Conservation (phyloP, 2,113 vertebrate genomes). For the Neotragus pygmaeus region DNA sequence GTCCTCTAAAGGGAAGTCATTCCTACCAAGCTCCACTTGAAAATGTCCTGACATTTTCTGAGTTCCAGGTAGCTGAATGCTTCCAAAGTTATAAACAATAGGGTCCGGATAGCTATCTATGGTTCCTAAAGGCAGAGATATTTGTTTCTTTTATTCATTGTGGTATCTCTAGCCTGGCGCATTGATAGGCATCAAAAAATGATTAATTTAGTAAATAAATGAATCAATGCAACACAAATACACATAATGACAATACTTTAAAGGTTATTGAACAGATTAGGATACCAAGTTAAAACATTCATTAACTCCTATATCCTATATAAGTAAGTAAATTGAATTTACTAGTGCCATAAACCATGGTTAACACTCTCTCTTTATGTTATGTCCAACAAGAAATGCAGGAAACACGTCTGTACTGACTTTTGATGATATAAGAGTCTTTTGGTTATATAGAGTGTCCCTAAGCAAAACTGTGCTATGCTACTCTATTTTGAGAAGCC, state of each 20-base stretch:
- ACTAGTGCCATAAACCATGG: not conserved
- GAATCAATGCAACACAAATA: not conserved
- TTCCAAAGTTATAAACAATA: not conserved
- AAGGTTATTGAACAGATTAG: not conserved
- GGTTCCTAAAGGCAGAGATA: not conserved
- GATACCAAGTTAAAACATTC: not conserved
- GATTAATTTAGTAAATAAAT: not conserved
- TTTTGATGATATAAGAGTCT: not conserved
- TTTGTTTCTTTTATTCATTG: not conserved
- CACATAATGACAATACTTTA: not conserved
- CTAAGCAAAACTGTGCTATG: not conserved
- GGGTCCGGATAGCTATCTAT: not conserved
- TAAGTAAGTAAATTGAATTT: not conserved
- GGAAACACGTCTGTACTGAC: not conserved
- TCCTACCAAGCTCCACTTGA: not conserved
- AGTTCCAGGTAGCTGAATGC: not conserved
- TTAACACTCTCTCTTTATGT: not conserved
- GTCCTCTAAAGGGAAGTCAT: not conserved
- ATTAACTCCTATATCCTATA: not conserved
- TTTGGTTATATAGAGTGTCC: not conserved
- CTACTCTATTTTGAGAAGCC: not conserved
- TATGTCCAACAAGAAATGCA: not conserved
- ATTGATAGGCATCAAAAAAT: not conserved
- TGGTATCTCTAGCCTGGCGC: not conserved
- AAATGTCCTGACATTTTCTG: not conserved